Evolutionary conservation across 2,113 vertebrate genomes (phyloP), one percentile per base, ranked within the genome.

Genomic region (Corythornis vintsioides): DNA sequence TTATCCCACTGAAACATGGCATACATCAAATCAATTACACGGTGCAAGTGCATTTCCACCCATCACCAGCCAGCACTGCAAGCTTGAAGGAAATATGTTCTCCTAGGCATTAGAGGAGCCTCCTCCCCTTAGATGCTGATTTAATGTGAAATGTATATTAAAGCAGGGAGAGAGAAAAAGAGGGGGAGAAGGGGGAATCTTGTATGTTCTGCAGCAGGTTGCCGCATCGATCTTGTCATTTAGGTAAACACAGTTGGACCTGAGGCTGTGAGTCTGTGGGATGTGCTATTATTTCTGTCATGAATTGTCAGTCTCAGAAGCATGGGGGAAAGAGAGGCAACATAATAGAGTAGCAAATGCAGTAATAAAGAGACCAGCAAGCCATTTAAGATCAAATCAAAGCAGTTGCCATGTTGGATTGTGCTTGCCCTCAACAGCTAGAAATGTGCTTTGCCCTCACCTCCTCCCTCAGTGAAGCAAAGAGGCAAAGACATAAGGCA

Each of bases 91-190:
- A 89, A 94, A 66, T 47, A 17, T 3, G 7, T 93, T 94, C 86
- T 95, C 45, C 43, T 73, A 61, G 88, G 74, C 66, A 33, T 50
- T 40, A n/a, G 61, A 29, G 69, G 52, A 80, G 38, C 53, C 59
- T 71, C 29, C 71, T 83, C 66, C 40, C 35, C 88, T 87, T 82
- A 83, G 90, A 93, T 83, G 82, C 78, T 94, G 88, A 96, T 93
- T 93, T 59, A 73, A 78, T 76, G 63, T 92, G 89, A 94, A 95
- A 86, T 79, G 78, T 53, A 13, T 92, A 61, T 92, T 86, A 76
- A 29, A 47, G 63, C 29, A 7, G 74, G 47, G n/a, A 52, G 21
- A 67, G 43, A 33, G 6, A 70, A 21, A 50, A 61, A 57, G 45
- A 69, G 67, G 55, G 60, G 61, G 73, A 53, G 52, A 43, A 57